phyloP scores from a whole-genome alignment of 2,113 vertebrate species.

The Tapirus terrestris region DNA sequence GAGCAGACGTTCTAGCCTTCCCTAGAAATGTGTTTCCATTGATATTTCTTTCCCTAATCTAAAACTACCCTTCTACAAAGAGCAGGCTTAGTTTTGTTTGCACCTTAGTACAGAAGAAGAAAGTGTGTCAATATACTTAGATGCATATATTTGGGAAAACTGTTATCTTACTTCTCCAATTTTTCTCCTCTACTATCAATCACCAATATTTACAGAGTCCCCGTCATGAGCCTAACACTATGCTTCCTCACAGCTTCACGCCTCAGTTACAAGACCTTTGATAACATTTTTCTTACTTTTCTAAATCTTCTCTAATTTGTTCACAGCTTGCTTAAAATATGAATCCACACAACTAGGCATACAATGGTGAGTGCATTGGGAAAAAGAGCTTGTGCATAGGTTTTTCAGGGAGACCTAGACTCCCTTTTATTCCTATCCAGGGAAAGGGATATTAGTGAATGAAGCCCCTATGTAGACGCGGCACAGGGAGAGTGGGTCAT shows the following conservation, averaged over 20 bases:
- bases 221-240: not conserved
- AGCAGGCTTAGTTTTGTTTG: constrained; percentile 31
- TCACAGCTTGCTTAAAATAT: constrained; percentile 42
- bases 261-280: constrained; percentile 11
- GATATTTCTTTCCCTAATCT: not conserved
- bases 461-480: not conserved
- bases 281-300: not conserved
- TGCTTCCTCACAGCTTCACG: not conserved
- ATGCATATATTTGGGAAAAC: not conserved
- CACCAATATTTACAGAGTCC: not conserved
- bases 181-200: not conserved
- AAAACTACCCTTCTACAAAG: not conserved
- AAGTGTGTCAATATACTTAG: not conserved
- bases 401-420: not conserved
- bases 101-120: not conserved
- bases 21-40: not conserved
- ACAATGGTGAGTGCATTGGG: not conserved
- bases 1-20: not conserved
- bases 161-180: not conserved
- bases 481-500: not conserved
- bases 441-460: not conserved
- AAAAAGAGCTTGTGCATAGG: not conserved
- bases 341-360: not conserved
- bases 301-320: constrained; percentile 13
- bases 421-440: not conserved